Base-by-base conservation (phyloP, 2,797 vertebrate species). In the Choloepus didactylus region DNA sequence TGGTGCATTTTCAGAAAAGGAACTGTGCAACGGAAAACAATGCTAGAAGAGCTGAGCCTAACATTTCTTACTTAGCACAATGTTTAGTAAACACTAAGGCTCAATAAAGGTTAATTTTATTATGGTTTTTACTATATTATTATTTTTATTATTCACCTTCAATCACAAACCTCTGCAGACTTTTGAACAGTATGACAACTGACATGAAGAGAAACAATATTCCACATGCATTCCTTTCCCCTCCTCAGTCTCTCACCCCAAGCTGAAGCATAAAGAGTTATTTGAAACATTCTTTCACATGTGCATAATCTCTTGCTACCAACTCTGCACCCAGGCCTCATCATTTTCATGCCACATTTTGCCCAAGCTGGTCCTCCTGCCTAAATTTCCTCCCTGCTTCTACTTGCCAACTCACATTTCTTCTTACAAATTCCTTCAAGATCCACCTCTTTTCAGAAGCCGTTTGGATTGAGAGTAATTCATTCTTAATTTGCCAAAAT, bases 101-200 rank as follows among this genome's bases (percentile, higher is more conserved):
- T 91, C 44, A 38, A 64, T 69, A 83, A 94, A 93, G 49, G 35
- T 87, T 84, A 60, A 19, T 41, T 29, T 49, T 59, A 46, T 54
- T 75, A 29, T 88, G 69, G 19, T 76, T 73, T 41, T 59, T 79
- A 46, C 54, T 19, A 56, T 56, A 29, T 88, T 73, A 16, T 66
- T 69, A 67, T 66, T 89, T 84, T 44, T 79, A 35, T 72, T 49
- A 60, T 23, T 69, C 7, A 62, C 49, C 31, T 94, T 80, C 56
- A 51, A 35, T 94, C 60, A 88, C 60, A 96, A 79, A 51, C 41
- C 56, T 87, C 54, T 93, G 84, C 49, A 87, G 76, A 93, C 21
- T 75, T 94, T 60, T 66, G 29, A 92, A 62, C 10, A 72, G 31
- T 23, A 4, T n/a, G 35, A 70, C 73, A 38, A 73, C 44, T 62